Conservation (phyloP, 2,113 vertebrate genomes). For the Synodontis membranacea region DNA sequence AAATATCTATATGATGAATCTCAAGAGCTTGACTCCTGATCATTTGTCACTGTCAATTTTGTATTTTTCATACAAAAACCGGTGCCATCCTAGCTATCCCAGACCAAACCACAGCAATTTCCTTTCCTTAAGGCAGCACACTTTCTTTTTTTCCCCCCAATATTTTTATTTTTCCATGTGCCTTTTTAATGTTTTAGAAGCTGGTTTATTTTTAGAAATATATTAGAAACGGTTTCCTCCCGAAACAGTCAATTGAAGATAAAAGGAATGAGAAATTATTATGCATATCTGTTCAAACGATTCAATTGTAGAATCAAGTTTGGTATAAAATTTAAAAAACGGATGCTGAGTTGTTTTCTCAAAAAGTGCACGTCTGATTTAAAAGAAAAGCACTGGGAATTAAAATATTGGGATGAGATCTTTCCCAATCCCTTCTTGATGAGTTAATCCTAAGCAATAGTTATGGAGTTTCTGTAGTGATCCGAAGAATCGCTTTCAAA, state of each 20-base stretch:
- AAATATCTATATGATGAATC: conserved; percentile 42
- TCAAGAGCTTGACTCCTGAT: conserved; percentile 26
- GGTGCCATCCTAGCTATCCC: neutral
- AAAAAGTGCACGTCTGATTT: neutral
- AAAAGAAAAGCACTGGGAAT: neutral
- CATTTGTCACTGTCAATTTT: conserved; percentile 37
- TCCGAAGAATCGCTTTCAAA: neutral
- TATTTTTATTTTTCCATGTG: neutral
- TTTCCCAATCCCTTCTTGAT: neutral
- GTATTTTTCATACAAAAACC: conserved; percentile 6
- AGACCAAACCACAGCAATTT: neutral
- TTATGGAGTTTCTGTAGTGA: neutral
- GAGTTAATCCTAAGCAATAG: neutral
- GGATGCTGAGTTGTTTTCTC: neutral
- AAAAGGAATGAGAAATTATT: neutral
- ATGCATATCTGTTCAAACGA: neutral
- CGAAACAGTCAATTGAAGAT: neutral
- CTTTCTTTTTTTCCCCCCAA: no score
- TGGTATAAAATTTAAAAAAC: neutral
- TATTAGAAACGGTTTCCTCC: neutral
- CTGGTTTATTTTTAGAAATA: neutral
- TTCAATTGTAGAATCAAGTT: neutral
- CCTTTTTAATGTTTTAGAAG: neutral
- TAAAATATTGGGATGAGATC: neutral
- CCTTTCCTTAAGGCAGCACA: neutral